Evolutionary conservation across 2,888 invertebrate genomes (phyloP), one percentile per base, ranked within the genome.

Genomic region (Penaeus monodon): DNA sequence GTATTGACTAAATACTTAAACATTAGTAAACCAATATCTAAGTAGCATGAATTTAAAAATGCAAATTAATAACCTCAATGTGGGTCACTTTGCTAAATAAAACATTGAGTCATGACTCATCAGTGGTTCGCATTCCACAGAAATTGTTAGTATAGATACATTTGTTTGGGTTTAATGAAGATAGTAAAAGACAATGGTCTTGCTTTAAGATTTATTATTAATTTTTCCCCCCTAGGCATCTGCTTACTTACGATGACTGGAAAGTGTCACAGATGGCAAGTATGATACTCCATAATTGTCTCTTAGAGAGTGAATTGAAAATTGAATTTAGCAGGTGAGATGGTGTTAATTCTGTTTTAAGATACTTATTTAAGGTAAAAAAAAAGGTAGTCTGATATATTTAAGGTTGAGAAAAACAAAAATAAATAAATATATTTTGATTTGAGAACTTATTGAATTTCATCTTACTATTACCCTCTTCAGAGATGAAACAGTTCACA

Each of bases 261-360:
- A 64, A 64, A 22, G 78, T 79, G 49, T 83, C 86, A 12, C 82
- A 87, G 63, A 66, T 82, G 27, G 77, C 86, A 57, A 33, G 64
- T 24, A 87, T 87, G 86, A 63, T 87, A 24, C 68, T 87, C 6
- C 82, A 82, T 70, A 87, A 87, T 65, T 87, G 86, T 73, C 78
- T 87, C 49, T 66, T 87, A 38, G 86, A 87, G 44, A 33, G 22
- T 1, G 68, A 64, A 22, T 63, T 87, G 12, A 78, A 65, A 64
- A 44, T 63, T 29, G 44, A 83, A 1, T 79, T 87, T 8, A 70
- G 82, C 79, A 83, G 64, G 86, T 87, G 70, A 33, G 83, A 57
- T 44, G 0, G 17, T 4, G 22, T 6, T n/a, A 44, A 44, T 49
- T 64, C 20, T 17, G 17, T 24, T 57, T 57, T 49, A 57, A 44